Evolutionary conservation across 2,797 vertebrate genomes (phyloP).

Genomic region (Myioborus miniatus): DNA sequence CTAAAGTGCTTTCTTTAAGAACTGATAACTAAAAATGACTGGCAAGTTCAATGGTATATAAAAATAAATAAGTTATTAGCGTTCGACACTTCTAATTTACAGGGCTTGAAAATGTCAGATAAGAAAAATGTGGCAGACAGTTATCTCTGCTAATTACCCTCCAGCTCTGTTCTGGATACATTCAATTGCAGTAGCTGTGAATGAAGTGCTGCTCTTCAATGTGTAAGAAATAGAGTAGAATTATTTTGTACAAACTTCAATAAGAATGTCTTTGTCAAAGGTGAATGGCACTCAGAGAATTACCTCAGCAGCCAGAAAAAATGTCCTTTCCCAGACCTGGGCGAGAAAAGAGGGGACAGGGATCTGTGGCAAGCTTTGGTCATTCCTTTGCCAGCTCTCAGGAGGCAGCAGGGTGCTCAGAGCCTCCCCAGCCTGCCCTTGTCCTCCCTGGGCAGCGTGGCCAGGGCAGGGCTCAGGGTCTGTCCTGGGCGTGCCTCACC

Average conservation of each 20-base stretch:
- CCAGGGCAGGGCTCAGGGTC: background rate
- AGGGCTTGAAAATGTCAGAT: background rate
- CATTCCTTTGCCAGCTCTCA: background rate
- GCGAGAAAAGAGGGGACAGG: background rate
- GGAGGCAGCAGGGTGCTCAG: background rate
- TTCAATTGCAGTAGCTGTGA: background rate
- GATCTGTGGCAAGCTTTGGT: background rate
- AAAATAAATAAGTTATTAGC: background rate
- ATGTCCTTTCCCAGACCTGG: background rate
- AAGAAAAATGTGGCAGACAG: background rate
- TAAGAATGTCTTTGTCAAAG: background rate
- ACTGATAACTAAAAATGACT: background rate
- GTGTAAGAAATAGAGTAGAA: background rate
- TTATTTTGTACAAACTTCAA: background rate
- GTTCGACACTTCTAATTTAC: background rate
- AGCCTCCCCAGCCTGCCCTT: background rate
- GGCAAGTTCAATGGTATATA: background rate
- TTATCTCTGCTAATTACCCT: background rate
- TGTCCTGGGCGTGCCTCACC: rapidly evolving
- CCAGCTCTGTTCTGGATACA: background rate
- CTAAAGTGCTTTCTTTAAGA: background rate
- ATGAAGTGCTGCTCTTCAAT: background rate
- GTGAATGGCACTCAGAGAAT: background rate
- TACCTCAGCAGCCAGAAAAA: background rate
- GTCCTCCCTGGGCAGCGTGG: background rate